phyloP scores from a whole-genome alignment of 2,797 vertebrate genomes.

The Falco concolor region DNA sequence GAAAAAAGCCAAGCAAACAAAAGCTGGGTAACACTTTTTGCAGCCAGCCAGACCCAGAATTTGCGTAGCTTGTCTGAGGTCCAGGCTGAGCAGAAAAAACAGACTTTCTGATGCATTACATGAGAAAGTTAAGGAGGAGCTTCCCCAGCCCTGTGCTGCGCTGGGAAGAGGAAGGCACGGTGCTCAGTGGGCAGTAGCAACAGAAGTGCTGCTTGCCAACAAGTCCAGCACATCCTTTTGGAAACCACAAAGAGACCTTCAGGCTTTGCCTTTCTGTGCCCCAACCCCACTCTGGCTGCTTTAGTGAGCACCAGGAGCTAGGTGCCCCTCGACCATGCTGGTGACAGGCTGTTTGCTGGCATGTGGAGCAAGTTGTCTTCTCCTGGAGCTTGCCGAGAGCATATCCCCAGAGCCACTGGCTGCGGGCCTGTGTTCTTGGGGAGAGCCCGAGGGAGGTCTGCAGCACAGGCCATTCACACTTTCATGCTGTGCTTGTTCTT shows the following conservation, averaged over 20 bases:
- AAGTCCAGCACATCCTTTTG: not conserved
- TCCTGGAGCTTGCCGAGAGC: not conserved
- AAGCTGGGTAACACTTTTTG: not conserved
- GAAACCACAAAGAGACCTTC: not conserved
- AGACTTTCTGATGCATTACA: not conserved
- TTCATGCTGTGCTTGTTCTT: not conserved
- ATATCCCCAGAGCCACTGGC: not conserved
- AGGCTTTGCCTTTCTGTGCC: not conserved
- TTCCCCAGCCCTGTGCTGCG: not conserved
- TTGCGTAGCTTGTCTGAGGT: not conserved
- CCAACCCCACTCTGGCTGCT: not conserved
- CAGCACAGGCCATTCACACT: not conserved
- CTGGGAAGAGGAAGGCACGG: not conserved
- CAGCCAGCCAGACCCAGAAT: not conserved
- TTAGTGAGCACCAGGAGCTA: fast-evolving
- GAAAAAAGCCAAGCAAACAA: not conserved
- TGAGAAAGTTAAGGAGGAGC: not conserved
- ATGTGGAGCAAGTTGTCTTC: not conserved
- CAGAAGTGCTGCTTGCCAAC: not conserved
- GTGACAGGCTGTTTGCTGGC: not conserved
- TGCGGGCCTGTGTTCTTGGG: not conserved
- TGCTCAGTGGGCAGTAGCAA: not conserved
- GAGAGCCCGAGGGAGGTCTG: not conserved
- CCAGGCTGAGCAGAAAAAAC: not conserved
- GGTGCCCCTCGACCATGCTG: not conserved